Percentiles rank a stretch among this genome's conserved stretches.
Evolutionary conservation across 2,113 vertebrate species (phyloP).

Genomic region (Psilopogon haemacephalus): DNA sequence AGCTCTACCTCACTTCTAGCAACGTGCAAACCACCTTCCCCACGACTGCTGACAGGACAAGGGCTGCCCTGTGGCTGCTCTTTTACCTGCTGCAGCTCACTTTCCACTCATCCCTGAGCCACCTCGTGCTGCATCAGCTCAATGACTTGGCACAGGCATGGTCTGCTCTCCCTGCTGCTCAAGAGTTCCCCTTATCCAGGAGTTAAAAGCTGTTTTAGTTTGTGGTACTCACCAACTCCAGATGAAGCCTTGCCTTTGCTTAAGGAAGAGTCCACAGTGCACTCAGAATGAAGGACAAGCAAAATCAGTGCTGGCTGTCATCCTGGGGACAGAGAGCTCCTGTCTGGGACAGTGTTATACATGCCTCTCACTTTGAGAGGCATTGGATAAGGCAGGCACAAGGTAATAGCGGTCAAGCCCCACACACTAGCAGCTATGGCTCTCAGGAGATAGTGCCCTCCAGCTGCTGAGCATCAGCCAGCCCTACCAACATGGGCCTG

Average conservation of each 20-base stretch:
- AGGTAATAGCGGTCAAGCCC: neutral
- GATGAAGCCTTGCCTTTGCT: neutral
- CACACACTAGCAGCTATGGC: rapidly evolving
- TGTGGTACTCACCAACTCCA: neutral
- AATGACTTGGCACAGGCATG: rapidly evolving
- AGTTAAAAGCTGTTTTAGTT: neutral
- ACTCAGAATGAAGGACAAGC: neutral
- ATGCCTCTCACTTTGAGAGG: rapidly evolving
- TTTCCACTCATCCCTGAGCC: neutral
- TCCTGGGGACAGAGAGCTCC: neutral
- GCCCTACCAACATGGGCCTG: rapidly evolving
- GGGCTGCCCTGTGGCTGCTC: neutral
- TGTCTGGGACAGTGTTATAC: neutral
- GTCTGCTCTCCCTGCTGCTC: neutral
- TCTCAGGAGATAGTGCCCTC: neutral
- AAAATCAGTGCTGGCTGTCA: neutral
- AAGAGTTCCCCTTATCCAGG: neutral
- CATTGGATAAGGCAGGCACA: rapidly evolving
- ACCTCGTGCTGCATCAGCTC: neutral
- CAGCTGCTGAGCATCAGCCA: neutral
- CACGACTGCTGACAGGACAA: rapidly evolving
- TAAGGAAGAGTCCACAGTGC: neutral
- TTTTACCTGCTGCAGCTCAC: neutral
- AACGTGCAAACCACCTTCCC: neutral
- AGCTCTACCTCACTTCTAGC: neutral